Percentiles rank a stretch among this genome's conserved stretches.
phyloP scores from a whole-genome alignment of 1,140 invertebrate species.

The Trichomalopsis sarcophagae region DNA sequence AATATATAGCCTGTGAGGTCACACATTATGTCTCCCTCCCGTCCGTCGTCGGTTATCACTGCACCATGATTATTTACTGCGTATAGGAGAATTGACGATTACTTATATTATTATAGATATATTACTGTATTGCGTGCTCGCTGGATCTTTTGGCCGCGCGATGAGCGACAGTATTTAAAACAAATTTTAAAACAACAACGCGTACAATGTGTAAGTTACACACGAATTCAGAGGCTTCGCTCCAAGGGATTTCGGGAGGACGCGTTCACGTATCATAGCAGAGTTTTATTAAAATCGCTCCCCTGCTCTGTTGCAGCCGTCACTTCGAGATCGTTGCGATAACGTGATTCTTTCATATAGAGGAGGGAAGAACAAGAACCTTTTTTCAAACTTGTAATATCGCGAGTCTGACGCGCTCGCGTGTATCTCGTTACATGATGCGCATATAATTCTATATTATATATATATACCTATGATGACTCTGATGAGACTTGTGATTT shows the following conservation, averaged over 20 bases:
- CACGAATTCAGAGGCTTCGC: too few relatives aligned
- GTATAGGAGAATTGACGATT: background rate
- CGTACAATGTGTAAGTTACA: too few relatives aligned
- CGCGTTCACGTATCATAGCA: background rate
- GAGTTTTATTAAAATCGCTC: background rate
- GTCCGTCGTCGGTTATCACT: background rate
- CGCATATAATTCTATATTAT: background rate
- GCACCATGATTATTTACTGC: constrained; percentile 40
- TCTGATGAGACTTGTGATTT: background rate
- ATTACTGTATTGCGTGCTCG: background rate
- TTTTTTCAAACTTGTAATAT: constrained; percentile 7
- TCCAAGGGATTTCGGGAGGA: background rate
- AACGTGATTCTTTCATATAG: background rate
- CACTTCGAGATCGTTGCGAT: background rate
- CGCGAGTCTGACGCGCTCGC: too few relatives aligned
- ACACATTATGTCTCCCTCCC: background rate
- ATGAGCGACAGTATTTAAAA: background rate
- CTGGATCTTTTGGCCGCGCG: background rate
- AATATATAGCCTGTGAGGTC: background rate
- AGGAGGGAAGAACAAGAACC: background rate
- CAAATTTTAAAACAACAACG: background rate
- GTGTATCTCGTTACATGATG: background rate
- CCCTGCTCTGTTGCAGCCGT: background rate
- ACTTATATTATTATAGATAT: background rate
- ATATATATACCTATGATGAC: background rate